Conservation (phyloP, 2,888 invertebrate genomes). For the Pharmacophagus antenor region DNA sequence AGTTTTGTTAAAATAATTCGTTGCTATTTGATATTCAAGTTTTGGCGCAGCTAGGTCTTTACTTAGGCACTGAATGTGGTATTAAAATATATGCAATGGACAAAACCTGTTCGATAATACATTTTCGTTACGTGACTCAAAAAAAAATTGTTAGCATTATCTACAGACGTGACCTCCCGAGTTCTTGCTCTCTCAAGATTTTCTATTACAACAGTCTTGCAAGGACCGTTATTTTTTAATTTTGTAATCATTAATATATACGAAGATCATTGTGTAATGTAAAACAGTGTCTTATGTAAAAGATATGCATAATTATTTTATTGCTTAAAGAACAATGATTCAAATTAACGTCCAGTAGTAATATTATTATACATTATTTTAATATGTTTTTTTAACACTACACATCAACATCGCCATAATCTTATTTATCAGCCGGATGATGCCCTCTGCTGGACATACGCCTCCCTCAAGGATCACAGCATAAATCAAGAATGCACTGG, state of each 20-base stretch:
- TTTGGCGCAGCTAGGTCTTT: constrained; percentile 33
- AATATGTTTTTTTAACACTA: too few relatives aligned
- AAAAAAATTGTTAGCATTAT: constrained; percentile 8
- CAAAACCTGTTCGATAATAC: constrained; percentile 18
- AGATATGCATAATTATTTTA: too few relatives aligned
- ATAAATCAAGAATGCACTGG: too few relatives aligned
- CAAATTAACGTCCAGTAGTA: too few relatives aligned
- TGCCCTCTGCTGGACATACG: too few relatives aligned
- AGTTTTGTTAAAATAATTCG: constrained; percentile 33
- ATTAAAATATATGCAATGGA: constrained; percentile 31
- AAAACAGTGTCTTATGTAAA: too few relatives aligned
- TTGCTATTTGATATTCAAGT: constrained; percentile 25
- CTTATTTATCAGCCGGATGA: too few relatives aligned
- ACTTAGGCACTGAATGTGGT: constrained; percentile 34
- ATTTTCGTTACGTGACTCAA: constrained; percentile 11
- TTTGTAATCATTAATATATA: background rate
- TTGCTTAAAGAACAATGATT: too few relatives aligned
- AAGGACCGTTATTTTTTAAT: background rate
- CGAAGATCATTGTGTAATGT: background rate
- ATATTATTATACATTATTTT: too few relatives aligned
- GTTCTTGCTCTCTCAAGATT: constrained; percentile 11
- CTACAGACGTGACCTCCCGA: constrained; percentile 6
- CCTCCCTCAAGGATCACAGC: too few relatives aligned
- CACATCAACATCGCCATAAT: too few relatives aligned
- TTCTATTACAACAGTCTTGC: constrained; percentile 5